Conservation (phyloP, 2,888 invertebrate species). For the Thymelicus sylvestris region DNA sequence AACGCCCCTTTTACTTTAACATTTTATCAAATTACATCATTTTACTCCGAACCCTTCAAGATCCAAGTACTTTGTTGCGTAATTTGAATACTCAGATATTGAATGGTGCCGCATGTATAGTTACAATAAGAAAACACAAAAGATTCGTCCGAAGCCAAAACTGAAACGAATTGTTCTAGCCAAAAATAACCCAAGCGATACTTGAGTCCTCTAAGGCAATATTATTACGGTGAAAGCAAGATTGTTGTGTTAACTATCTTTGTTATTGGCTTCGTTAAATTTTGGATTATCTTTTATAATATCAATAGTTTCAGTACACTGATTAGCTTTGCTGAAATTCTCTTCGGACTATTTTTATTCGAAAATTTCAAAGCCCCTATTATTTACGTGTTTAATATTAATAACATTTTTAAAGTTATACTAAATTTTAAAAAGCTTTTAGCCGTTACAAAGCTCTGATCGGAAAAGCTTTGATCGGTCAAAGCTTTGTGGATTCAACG, state of each 20-base stretch:
- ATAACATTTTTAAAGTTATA: conserved; percentile 1
- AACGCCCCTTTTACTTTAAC: not conserved
- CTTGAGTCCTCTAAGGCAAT: conserved; percentile 22
- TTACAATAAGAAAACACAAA: not conserved
- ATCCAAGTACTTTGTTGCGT: not conserved
- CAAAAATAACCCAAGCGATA: conserved; percentile 28
- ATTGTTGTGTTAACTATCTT: not conserved
- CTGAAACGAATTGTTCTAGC: conserved; percentile 11
- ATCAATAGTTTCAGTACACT: not conserved
- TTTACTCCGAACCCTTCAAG: not conserved
- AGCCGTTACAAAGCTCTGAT: conserved; percentile 13
- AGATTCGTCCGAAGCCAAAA: not conserved
- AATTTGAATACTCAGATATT: not conserved
- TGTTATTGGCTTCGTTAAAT: not conserved
- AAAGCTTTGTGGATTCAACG: conserved; percentile 15
- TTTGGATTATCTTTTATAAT: not conserved
- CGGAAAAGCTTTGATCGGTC: conserved; percentile 15
- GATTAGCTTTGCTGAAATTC: too few relatives aligned
- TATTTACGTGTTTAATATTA: not conserved
- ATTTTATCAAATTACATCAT: conserved; percentile 5
- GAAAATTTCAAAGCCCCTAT: not conserved
- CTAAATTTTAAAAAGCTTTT: conserved; percentile 6
- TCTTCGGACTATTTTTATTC: not conserved
- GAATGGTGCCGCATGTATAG: not conserved
- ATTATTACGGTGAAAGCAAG: conserved; percentile 18